Conservation (phyloP, 1,140 invertebrate species). For the Drosophila tristis region DNA sequence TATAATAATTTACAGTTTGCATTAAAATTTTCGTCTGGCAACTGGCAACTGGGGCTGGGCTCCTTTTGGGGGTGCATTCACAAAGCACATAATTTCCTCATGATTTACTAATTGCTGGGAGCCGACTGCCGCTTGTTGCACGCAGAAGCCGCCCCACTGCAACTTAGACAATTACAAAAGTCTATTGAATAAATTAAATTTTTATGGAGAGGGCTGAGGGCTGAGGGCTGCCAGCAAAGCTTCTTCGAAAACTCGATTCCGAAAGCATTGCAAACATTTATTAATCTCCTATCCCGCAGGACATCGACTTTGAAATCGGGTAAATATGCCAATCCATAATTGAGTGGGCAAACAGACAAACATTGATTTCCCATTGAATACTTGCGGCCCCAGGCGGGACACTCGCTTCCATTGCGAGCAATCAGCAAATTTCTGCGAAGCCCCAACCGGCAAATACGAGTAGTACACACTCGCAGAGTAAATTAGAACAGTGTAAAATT, state of each 20-base stretch:
- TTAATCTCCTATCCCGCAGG: not conserved
- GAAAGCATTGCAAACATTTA: conserved; percentile 15
- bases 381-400: not conserved
- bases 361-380: conserved; percentile 28
- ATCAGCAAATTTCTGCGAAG: not conserved
- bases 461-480: too few species aligned
- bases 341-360: conserved; percentile 30
- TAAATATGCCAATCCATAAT: conserved; percentile 39
- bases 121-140: conserved; percentile 14
- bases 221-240: not conserved
- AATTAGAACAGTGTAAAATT: too few species aligned
- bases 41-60: conserved; percentile 8
- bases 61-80: conserved; percentile 12
- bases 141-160: not conserved
- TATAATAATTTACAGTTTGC: conserved; percentile 64
- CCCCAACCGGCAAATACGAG: too few species aligned
- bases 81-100: conserved; percentile 48
- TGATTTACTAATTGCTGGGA: conserved; percentile 68
- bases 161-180: conserved; percentile 46
- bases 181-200: conserved; percentile 62
- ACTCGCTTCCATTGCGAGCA: conserved; percentile 11
- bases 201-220: conserved; percentile 16
- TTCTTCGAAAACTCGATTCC: not conserved
- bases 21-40: conserved; percentile 45
- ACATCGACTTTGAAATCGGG: conserved; percentile 20